These are phyloP conservation scores for Clitarchus hookeri DNA, from an alignment of 2,888 invertebrate genomes.

Conservation along the genomic window DNA sequence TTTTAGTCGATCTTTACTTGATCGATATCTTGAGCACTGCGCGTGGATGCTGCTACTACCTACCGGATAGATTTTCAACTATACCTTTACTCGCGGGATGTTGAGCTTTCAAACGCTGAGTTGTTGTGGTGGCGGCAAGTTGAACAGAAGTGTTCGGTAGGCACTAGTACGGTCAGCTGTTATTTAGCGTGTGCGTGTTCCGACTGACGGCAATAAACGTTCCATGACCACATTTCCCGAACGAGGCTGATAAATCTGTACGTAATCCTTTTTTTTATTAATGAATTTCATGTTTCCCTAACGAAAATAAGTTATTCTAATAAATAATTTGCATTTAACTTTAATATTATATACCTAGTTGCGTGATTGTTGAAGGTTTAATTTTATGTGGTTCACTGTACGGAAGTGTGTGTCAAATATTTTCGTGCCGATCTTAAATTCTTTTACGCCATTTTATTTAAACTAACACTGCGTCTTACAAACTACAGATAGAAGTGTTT, in stretches of 20 bases:
- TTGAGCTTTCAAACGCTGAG: not conserved
- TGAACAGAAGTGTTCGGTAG: constrained; percentile 21
- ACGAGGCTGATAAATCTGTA: constrained; percentile 9
- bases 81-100: not conserved
- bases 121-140: constrained; percentile 30
- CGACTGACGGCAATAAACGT: not conserved
- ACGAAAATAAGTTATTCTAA: no score
- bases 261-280: not conserved
- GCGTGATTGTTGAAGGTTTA: no score
- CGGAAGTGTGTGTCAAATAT: no score
- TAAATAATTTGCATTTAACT: no score
- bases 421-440: no score
- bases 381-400: no score
- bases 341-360: no score
- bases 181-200: not conserved
- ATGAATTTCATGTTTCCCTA: not conserved
- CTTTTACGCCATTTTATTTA: no score
- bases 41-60: not conserved
- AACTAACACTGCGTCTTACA: no score
- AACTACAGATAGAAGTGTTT: no score
- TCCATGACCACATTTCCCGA: not conserved
- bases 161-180: not conserved
- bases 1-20: no score
- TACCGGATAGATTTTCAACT: not conserved
- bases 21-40: no score